Percentiles rank a stretch among this genome's conserved stretches.
These are phyloP conservation scores for Agrotis exclamationis DNA, from an alignment of 2,888 invertebrate species.

Conservation along the genomic window DNA sequence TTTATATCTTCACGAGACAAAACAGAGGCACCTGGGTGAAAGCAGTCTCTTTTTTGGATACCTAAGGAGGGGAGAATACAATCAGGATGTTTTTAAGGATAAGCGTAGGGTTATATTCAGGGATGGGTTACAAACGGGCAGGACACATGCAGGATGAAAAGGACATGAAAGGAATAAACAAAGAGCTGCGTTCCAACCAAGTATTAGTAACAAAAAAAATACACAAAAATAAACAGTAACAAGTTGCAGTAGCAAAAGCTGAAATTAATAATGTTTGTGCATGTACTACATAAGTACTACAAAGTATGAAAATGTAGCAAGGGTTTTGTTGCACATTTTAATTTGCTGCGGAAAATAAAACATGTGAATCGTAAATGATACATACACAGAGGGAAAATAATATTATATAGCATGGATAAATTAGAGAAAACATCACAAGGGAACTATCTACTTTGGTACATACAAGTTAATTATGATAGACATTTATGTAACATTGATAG, in stretches of 20 bases:
- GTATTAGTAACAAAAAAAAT: slow-evolving; percentile 80
- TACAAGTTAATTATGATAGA: slow-evolving; percentile 3
- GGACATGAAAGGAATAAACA: slow-evolving; percentile 54
- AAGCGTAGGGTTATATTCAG: slow-evolving; percentile 41
- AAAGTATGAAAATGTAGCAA: slow-evolving; percentile 17
- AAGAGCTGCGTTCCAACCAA: slow-evolving; percentile 89
- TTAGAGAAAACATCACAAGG: slow-evolving; percentile 20
- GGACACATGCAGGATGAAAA: slow-evolving; percentile 64
- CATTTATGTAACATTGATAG: background rate
- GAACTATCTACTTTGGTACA: slow-evolving; percentile 9
- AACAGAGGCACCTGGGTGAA: slow-evolving; percentile 96
- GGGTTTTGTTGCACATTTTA: slow-evolving; percentile 3
- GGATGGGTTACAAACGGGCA: slow-evolving; percentile 59
- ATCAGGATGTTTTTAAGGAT: slow-evolving; percentile 67
- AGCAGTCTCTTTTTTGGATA: slow-evolving; percentile 95
- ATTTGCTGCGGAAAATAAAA: slow-evolving; percentile 1
- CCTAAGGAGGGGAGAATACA: slow-evolving; percentile 82
- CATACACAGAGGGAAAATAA: slow-evolving; percentile 12
- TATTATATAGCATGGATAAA: background rate
- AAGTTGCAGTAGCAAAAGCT: slow-evolving; percentile 13
- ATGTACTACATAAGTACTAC: slow-evolving; percentile 27
- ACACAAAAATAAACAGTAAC: slow-evolving; percentile 37
- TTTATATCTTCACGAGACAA: slow-evolving; percentile 93
- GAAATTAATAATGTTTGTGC: slow-evolving; percentile 17
- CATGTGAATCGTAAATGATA: slow-evolving; percentile 5